Conservation (phyloP, 2,113 vertebrate genomes). For the human (Homo sapiens) region DNA sequence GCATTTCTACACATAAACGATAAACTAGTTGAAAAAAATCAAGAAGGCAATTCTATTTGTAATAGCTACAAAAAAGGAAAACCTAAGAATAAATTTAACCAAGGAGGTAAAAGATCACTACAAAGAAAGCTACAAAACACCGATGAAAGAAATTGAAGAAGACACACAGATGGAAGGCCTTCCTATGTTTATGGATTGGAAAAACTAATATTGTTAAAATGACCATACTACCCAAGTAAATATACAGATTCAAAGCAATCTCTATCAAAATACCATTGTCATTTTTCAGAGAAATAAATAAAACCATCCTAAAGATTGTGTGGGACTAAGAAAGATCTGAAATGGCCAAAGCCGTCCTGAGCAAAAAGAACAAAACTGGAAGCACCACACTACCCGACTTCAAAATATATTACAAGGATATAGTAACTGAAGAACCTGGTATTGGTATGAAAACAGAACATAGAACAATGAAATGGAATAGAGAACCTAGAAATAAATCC, state of each 20-base stretch:
- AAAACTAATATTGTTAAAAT: background rate
- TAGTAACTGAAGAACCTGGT: too few relatives aligned
- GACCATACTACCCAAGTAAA: background rate
- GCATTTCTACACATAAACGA: too few relatives aligned
- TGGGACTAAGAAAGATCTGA: background rate
- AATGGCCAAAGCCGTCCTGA: background rate
- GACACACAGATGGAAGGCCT: background rate
- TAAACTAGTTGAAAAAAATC: background rate
- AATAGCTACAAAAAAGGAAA: background rate
- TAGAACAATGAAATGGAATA: too few relatives aligned
- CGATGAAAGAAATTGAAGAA: background rate
- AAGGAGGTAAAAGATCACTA: background rate
- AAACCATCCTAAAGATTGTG: background rate
- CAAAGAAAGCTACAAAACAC: background rate
- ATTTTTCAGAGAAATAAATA: background rate
- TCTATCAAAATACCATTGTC: background rate
- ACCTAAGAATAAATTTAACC: background rate
- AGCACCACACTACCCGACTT: background rate
- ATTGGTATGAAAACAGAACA: too few relatives aligned
- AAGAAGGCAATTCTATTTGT: background rate
- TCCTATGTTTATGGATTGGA: background rate
- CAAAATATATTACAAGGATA: background rate
- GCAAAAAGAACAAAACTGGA: background rate
- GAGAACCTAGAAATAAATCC: too few relatives aligned
- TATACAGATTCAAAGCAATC: background rate